phyloP scores from a whole-genome alignment of 2,888 invertebrate species.

The Arctia plantaginis region DNA sequence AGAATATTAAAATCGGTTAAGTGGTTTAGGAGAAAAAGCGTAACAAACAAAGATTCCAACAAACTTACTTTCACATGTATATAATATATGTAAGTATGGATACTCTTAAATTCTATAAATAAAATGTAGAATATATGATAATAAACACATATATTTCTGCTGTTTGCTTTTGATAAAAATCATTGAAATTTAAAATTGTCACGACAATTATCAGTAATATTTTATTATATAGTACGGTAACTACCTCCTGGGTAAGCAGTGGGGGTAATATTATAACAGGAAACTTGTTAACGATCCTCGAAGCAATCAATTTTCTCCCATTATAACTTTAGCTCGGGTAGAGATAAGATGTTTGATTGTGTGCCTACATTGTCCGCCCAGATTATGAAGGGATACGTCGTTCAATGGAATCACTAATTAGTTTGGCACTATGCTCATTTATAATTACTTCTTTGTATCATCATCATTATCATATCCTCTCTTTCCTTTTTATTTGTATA shows the following conservation, averaged over 20 bases:
- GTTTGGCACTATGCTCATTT: neutral
- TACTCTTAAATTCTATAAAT: too few relatives aligned
- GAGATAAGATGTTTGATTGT: neutral
- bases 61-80: too few relatives aligned
- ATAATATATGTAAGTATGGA: too few relatives aligned
- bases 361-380: conserved; percentile 1
- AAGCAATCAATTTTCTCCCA: conserved; percentile 22
- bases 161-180: too few relatives aligned
- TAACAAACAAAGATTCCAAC: too few relatives aligned
- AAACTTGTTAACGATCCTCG: conserved; percentile 13
- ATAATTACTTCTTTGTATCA: too few relatives aligned
- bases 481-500: too few relatives aligned
- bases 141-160: too few relatives aligned
- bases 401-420: neutral
- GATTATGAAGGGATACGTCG: neutral
- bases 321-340: conserved; percentile 18
- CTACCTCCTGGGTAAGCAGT: neutral
- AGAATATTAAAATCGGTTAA: too few relatives aligned
- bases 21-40: too few relatives aligned
- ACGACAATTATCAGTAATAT: neutral
- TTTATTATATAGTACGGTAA: neutral
- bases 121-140: too few relatives aligned
- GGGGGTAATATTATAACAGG: conserved; percentile 2
- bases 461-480: too few relatives aligned
- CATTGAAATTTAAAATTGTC: neutral